phyloP scores from a whole-genome alignment of 2,797 vertebrate species.

The Argentina silus region DNA sequence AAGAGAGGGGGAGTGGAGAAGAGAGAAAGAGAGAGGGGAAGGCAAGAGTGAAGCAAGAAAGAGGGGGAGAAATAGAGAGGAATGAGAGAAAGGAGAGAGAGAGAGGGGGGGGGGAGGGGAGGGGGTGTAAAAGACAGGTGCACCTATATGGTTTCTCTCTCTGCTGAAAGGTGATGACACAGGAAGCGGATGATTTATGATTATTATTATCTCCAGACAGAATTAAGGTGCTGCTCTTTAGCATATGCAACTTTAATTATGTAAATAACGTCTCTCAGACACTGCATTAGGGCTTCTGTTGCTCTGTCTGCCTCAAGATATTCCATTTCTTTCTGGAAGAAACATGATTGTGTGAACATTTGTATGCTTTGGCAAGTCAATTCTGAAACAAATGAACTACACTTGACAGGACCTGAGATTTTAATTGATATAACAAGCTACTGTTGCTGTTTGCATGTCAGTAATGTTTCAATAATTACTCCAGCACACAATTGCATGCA shows the following conservation, averaged over 20 bases:
- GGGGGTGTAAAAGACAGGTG: constrained; percentile 3
- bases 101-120: constrained; percentile 36
- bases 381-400: neutral
- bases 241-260: constrained; percentile 76
- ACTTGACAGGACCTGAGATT: too few relatives aligned
- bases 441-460: too few relatives aligned
- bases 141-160: constrained; percentile 37
- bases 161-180: constrained; percentile 37
- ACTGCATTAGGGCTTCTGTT: constrained; percentile 57
- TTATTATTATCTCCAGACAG: constrained; percentile 51
- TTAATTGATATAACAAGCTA: too few relatives aligned
- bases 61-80: constrained; percentile 10
- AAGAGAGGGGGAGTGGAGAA: constrained; percentile 40
- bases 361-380: neutral
- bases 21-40: constrained; percentile 30
- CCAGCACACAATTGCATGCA: too few relatives aligned
- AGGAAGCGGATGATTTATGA: constrained; percentile 68
- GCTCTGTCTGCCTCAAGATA: constrained; percentile 52
- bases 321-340: constrained; percentile 16
- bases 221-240: constrained; percentile 72
- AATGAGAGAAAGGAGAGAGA: constrained; percentile 35
- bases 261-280: constrained; percentile 61
- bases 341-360: neutral
- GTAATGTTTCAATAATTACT: too few relatives aligned
- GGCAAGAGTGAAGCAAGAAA: neutral